Conservation (phyloP, 2,113 vertebrate species). For the Balaenoptera acutorostrata region DNA sequence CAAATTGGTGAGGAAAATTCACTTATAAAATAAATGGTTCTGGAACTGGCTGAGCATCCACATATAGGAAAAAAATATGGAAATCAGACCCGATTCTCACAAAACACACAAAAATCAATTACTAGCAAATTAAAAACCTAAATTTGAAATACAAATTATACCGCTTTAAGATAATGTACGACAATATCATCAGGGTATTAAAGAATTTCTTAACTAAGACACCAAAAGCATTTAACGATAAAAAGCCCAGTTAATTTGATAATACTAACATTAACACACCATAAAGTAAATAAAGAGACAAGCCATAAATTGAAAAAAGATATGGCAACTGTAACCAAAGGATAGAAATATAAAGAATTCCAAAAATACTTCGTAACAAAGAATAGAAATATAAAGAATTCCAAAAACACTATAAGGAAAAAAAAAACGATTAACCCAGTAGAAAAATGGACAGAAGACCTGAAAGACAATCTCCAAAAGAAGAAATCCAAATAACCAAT, state of each 20-base stretch:
- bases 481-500: neutral
- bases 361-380: neutral
- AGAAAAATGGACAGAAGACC: neutral
- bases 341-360: neutral
- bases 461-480: neutral
- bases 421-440: neutral
- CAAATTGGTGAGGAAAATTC: neutral
- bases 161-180: neutral
- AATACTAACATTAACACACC: neutral
- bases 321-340: neutral
- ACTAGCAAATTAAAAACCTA: neutral
- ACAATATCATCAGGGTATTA: neutral
- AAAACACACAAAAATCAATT: conserved; percentile 8
- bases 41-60: neutral
- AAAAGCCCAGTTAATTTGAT: neutral
- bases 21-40: conserved; percentile 4
- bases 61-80: neutral
- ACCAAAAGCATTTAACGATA: neutral
- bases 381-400: neutral
- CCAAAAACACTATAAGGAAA: neutral
- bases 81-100: neutral
- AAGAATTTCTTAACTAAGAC: neutral
- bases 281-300: neutral
- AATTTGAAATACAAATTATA: neutral
- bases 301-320: neutral